A percentile compares a stretch with the other conserved stretches of the same genome.
Conservation (phyloP, 2,113 vertebrate species). For the Penelope pileata region DNA sequence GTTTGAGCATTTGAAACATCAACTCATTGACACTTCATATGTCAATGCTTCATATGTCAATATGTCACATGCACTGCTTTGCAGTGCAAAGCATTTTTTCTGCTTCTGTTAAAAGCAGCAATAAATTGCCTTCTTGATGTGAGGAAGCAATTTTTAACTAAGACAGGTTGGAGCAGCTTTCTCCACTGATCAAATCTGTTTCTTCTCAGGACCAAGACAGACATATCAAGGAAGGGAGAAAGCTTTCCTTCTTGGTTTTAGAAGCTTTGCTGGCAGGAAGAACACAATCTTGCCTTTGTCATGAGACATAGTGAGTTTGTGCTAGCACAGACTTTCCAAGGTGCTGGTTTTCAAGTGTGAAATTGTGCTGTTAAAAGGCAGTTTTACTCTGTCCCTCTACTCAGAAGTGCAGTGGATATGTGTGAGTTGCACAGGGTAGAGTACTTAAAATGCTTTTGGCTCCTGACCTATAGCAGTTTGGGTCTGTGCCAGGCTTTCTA, state of each 20-base stretch:
- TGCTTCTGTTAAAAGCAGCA: neutral
- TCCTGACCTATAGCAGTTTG: neutral
- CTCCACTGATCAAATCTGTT: neutral
- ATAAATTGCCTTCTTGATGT: neutral
- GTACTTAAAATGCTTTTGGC: neutral
- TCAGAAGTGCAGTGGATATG: neutral
- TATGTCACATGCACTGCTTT: too few relatives aligned
- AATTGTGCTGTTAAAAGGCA: neutral
- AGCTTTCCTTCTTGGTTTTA: neutral
- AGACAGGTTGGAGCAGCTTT: neutral
- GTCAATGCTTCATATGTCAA: too few relatives aligned
- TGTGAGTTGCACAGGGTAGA: neutral
- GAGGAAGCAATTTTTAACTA: neutral
- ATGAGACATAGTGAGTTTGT: neutral
- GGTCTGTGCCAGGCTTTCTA: slow-evolving; percentile 13
- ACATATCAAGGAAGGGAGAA: neutral
- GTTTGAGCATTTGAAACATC: neutral
- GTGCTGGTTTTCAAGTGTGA: neutral
- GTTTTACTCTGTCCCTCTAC: neutral
- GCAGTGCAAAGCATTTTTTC: neutral
- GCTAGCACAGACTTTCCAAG: neutral
- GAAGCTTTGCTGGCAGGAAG: neutral
- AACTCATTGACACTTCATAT: too few relatives aligned
- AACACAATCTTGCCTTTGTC: neutral
- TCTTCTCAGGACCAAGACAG: neutral